Evolutionary conservation across 2,113 vertebrate genomes (phyloP).

Genomic region (Smithornis capensis): DNA sequence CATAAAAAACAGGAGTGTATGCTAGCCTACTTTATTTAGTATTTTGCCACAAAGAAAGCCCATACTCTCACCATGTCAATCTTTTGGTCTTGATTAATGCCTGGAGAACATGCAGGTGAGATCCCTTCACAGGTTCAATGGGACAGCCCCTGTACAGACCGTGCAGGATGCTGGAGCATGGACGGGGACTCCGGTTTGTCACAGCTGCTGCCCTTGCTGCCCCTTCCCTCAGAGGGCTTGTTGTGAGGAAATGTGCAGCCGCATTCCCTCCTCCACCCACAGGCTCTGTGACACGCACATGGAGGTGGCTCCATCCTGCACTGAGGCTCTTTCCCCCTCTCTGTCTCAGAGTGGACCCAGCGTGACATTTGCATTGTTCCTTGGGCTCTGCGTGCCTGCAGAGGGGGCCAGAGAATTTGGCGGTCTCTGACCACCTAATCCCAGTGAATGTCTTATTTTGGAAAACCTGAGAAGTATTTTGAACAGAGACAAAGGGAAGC

Average conservation of each 20-base stretch:
- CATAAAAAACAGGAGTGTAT: background rate
- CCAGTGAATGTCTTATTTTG: accelerated
- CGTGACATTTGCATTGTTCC: accelerated
- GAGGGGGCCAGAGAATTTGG: background rate
- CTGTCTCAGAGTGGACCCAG: background rate
- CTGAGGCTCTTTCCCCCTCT: accelerated
- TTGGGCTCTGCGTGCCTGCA: background rate
- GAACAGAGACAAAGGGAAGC: background rate
- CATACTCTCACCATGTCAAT: accelerated
- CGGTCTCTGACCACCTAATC: background rate
- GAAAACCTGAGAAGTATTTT: background rate
- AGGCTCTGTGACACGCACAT: accelerated
- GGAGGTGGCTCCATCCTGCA: background rate
- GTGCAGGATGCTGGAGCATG: accelerated
- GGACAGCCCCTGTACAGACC: accelerated
- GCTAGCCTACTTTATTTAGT: background rate
- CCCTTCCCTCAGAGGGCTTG: background rate
- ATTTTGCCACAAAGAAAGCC: background rate
- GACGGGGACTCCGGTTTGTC: background rate
- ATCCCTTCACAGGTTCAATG: accelerated
- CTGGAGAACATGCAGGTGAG: background rate
- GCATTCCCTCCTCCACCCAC: accelerated
- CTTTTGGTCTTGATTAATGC: background rate
- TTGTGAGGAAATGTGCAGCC: background rate
- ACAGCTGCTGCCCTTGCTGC: background rate